Conservation (phyloP, 1,140 invertebrate species). For the Diachasma alloeum region DNA sequence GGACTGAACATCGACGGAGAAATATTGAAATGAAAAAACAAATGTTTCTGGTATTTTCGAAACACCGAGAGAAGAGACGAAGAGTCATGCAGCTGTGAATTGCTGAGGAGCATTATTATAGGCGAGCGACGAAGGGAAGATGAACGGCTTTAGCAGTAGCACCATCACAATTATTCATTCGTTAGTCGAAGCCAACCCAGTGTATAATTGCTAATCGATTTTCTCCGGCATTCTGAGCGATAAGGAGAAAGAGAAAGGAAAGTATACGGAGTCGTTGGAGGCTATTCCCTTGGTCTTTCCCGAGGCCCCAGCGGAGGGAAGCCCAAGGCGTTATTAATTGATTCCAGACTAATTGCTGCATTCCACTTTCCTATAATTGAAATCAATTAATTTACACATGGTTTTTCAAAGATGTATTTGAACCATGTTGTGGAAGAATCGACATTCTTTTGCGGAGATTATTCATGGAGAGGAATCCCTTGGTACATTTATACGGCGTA, state of each 20-base stretch:
- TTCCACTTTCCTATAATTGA: conserved; percentile 49
- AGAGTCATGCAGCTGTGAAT: too few relatives aligned
- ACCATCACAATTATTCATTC: not conserved
- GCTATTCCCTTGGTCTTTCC: not conserved
- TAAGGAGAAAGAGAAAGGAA: not conserved
- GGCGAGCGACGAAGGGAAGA: not conserved
- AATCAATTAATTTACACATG: conserved; percentile 52
- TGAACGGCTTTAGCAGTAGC: not conserved
- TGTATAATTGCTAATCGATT: conserved; percentile 2
- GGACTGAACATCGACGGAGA: not conserved
- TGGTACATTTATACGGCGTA: too few relatives aligned
- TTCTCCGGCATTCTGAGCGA: not conserved
- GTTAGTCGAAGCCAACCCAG: not conserved
- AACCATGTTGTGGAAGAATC: conserved; percentile 24
- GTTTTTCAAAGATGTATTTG: conserved; percentile 29
- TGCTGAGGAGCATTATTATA: too few relatives aligned
- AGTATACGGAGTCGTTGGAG: not conserved
- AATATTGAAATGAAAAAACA: not conserved
- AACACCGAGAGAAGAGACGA: not conserved
- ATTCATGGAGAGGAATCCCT: not conserved
- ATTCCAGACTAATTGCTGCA: conserved; percentile 54
- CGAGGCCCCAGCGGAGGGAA: not conserved
- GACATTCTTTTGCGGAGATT: not conserved
- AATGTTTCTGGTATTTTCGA: not conserved
- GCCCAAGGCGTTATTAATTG: not conserved